These are phyloP conservation scores for Spisula solida DNA, from an alignment of 2,888 invertebrate genomes.

Conservation along the genomic window DNA sequence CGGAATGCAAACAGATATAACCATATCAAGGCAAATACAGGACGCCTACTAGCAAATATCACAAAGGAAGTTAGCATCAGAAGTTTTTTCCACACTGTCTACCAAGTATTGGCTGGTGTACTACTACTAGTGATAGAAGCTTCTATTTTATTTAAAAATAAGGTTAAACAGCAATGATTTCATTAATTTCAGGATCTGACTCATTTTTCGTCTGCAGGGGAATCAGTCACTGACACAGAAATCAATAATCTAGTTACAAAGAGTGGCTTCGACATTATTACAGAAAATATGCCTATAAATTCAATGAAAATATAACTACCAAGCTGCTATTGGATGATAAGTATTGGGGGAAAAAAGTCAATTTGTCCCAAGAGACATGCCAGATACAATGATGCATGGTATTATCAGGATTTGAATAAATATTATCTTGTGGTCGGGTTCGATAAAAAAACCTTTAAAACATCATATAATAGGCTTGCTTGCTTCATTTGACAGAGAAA, in stretches of 20 bases:
- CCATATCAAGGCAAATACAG: neutral
- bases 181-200: slow-evolving; percentile 37
- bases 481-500: slow-evolving; percentile 31
- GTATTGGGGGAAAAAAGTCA: slow-evolving; percentile 28
- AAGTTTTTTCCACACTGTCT: neutral
- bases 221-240: slow-evolving; percentile 29
- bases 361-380: slow-evolving; percentile 20
- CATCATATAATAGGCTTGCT: neutral
- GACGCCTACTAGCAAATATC: neutral
- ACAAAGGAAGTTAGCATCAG: neutral
- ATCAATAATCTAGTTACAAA: slow-evolving; percentile 35
- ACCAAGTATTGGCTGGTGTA: neutral
- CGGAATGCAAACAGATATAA: neutral
- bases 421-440: neutral
- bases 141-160: slow-evolving; percentile 31
- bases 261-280: slow-evolving; percentile 25
- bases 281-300: slow-evolving; percentile 24
- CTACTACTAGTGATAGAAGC: neutral
- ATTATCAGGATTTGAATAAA: neutral
- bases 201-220: slow-evolving; percentile 45
- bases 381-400: neutral
- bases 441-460: neutral
- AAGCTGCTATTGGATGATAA: neutral
- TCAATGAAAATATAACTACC: slow-evolving; percentile 7
- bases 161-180: slow-evolving; percentile 27